Base-by-base conservation (phyloP, 2,797 vertebrate species). In the Danio albolineatus region DNA sequence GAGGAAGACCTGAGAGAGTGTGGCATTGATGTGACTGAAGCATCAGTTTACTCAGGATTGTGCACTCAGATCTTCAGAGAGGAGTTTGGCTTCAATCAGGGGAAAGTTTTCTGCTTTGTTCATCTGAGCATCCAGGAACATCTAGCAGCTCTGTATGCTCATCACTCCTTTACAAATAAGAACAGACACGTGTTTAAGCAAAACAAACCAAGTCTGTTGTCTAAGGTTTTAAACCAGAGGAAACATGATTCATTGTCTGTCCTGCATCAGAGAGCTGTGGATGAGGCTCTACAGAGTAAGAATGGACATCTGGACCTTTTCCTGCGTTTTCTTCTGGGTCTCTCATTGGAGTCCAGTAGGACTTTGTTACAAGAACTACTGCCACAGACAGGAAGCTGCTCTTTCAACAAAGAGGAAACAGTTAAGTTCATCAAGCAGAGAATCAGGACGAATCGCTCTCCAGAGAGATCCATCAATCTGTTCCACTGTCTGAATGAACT, bases 311-410 rank as follows among this genome's bases (percentile, higher is more conserved):
- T 28, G 28, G 28, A 28, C 28, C 28, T 28, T 28, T 28, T 28
- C 28, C 28, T 28, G 28, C 28, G 28, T 28, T 28, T 28, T 28
- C 28, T 28, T 28, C 28, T 28, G 28, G 28, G 28, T 28, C 28
- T 28, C 28, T 28, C 28, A 28, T 28, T 28, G 28, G 28, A 28
- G 28, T 28, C 28, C 7, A 82, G 65, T 82, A 66, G 77, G n/a
- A 51, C 4, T 54, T 16, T 82, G 0, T 41, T 82, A 49, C 7
- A 0, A 49, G 5, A 61, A 1, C 7, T 65, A 43, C 3, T 64
- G 17, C 48, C 6, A 59, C 16, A 36, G 9, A 72, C 2, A 28
- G 17, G 6, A 49, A 72, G 21, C 39, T 9, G 12, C 9, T 61
- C 4, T 9, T 8, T 13, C 10, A 70, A 12, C 5, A 54, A 54